phyloP scores from a whole-genome alignment of 2,888 invertebrate genomes.

The Dryobotodes eremita region DNA sequence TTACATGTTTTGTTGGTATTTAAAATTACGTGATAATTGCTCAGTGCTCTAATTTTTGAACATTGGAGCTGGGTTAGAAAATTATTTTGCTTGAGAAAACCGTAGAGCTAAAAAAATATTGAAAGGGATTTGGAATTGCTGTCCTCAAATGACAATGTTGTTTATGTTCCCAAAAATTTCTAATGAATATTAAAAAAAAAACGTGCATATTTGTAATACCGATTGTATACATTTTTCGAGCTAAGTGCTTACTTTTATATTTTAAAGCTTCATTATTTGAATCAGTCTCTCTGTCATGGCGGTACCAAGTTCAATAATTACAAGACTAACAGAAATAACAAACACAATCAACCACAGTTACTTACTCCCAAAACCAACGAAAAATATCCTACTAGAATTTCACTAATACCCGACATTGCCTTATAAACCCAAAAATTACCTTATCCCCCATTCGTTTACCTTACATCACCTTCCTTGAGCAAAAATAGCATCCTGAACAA shows the following conservation, averaged over 20 bases:
- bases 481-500: conserved; percentile 44
- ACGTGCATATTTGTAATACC: no score
- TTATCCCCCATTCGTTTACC: conserved; percentile 9
- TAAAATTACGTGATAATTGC: conserved; percentile 60
- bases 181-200: no score
- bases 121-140: no score
- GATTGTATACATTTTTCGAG: no score
- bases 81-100: background rate
- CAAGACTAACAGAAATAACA: background rate
- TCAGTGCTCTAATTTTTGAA: conserved; percentile 27
- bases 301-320: background rate
- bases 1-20: conserved; percentile 61
- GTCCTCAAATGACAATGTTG: background rate
- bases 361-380: no score
- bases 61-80: background rate
- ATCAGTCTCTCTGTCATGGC: background rate
- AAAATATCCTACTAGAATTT: background rate
- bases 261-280: background rate
- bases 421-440: conserved; percentile 34
- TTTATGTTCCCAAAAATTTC: no score
- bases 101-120: background rate
- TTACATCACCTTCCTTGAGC: conserved; percentile 27
- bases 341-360: background rate
- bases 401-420: background rate
- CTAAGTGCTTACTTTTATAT: background rate